These are phyloP conservation scores for Hydrocynus forskahlii DNA, from an alignment of 2,797 vertebrate species.

Conservation along the genomic window DNA sequence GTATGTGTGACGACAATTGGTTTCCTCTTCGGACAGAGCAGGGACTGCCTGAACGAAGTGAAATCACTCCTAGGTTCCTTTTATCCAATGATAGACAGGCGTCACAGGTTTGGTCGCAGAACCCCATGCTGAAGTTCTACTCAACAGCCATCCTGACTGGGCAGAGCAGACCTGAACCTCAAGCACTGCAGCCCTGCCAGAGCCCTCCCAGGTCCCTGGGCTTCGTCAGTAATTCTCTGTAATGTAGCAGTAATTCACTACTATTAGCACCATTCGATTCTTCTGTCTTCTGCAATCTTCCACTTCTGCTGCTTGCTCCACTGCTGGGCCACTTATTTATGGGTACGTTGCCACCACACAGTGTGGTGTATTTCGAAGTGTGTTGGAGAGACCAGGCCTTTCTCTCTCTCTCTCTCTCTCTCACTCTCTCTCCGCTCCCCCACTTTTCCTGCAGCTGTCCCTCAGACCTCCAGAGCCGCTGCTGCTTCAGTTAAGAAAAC, in stretches of 20 bases:
- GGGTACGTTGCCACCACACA: slow-evolving; percentile 6
- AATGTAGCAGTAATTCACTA: background rate
- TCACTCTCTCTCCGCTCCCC: background rate
- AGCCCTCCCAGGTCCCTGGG: background rate
- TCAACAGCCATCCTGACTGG: background rate
- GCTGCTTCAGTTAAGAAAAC: slow-evolving; percentile 40
- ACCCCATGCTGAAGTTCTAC: background rate
- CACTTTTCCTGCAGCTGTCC: slow-evolving; percentile 9
- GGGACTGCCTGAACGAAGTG: too few relatives aligned
- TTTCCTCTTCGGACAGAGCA: too few relatives aligned
- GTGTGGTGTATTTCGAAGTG: background rate
- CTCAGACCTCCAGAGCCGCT: slow-evolving; percentile 48
- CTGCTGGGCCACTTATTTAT: background rate
- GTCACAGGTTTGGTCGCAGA: too few relatives aligned
- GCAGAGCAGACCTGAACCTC: background rate
- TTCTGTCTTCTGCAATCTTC: slow-evolving; percentile 4
- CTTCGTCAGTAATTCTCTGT: background rate
- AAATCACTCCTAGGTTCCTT: too few relatives aligned
- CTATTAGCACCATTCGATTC: background rate
- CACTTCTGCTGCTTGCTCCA: background rate
- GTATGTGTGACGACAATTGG: too few relatives aligned
- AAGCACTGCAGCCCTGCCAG: background rate
- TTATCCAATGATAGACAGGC: too few relatives aligned
- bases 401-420: background rate
- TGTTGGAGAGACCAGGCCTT: background rate